phyloP scores from a whole-genome alignment of 2,888 invertebrate species.

The Ametastegia equiseti region DNA sequence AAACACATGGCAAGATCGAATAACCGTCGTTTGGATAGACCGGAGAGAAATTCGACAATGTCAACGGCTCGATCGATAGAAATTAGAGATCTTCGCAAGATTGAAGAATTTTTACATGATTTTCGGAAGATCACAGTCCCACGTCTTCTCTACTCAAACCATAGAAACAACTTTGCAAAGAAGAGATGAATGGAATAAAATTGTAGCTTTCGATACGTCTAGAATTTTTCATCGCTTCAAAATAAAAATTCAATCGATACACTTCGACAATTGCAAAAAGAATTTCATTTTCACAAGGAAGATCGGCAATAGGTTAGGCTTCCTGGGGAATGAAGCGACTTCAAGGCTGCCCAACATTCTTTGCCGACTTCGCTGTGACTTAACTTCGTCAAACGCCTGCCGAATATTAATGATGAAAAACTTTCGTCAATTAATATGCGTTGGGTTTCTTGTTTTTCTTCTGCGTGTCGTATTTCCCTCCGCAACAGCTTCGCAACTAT shows the following conservation, averaged over 20 bases:
- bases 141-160: not conserved
- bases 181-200: too few species aligned
- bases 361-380: not conserved
- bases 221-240: not conserved
- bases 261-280: not conserved
- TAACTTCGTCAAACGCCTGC: not conserved
- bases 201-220: too few species aligned
- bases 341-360: not conserved
- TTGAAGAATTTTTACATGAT: not conserved
- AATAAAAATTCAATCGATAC: not conserved
- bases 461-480: not conserved
- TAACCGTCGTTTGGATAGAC: not conserved
- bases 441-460: not conserved
- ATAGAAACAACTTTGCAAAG: not conserved
- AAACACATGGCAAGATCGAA: not conserved
- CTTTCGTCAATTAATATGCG: constrained; percentile 19
- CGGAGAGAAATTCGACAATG: constrained; percentile 17
- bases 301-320: not conserved
- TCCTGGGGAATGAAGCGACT: not conserved
- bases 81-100: not conserved
- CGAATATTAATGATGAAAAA: not conserved
- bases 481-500: not conserved
- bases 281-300: not conserved
- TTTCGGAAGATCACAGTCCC: not conserved
- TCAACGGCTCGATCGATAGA: not conserved